A percentile compares a stretch with the other conserved stretches of the same genome.
Conservation (phyloP, 2,888 invertebrate genomes). For the Eupithecia exiguata region DNA sequence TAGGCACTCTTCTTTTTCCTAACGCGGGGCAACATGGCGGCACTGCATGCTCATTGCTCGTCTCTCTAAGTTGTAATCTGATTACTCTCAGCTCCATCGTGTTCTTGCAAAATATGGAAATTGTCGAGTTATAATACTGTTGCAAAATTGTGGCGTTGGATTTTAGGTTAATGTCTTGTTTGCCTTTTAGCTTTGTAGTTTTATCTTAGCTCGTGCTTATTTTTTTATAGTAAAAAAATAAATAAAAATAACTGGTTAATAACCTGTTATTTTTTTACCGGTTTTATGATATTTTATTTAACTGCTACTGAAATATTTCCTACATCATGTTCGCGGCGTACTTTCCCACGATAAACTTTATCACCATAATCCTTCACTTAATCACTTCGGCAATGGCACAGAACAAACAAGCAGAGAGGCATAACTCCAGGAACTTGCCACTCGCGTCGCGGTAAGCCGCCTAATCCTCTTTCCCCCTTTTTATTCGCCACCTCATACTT, state of each 20-base stretch:
- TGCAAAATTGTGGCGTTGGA: conserved; percentile 49
- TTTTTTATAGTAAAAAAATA: neutral
- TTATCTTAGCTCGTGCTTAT: neutral
- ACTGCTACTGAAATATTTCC: conserved; percentile 8
- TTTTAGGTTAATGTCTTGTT: conserved; percentile 44
- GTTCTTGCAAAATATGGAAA: conserved; percentile 62
- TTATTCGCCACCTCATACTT: conserved; percentile 78
- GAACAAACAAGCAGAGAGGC: conserved; percentile 68
- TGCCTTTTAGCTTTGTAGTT: conserved; percentile 34
- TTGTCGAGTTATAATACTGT: conserved; percentile 48
- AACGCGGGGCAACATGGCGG: conserved; percentile 43
- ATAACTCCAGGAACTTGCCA: conserved; percentile 69
- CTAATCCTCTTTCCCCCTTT: conserved; percentile 77
- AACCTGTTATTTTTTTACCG: neutral
- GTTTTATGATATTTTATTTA: neutral
- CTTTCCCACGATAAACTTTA: conserved; percentile 39
- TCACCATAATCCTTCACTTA: conserved; percentile 67
- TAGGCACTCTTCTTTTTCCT: conserved; percentile 27
- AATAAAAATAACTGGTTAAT: too few relatives aligned
- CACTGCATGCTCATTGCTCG: conserved; percentile 48
- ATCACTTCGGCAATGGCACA: conserved; percentile 71
- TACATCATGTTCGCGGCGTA: conserved; percentile 14
- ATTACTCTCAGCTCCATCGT: conserved; percentile 53
- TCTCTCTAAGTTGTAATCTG: conserved; percentile 54
- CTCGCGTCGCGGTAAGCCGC: conserved; percentile 68